Base-by-base conservation (phyloP, 2,888 invertebrate genomes). In the Agrochola macilenta region DNA sequence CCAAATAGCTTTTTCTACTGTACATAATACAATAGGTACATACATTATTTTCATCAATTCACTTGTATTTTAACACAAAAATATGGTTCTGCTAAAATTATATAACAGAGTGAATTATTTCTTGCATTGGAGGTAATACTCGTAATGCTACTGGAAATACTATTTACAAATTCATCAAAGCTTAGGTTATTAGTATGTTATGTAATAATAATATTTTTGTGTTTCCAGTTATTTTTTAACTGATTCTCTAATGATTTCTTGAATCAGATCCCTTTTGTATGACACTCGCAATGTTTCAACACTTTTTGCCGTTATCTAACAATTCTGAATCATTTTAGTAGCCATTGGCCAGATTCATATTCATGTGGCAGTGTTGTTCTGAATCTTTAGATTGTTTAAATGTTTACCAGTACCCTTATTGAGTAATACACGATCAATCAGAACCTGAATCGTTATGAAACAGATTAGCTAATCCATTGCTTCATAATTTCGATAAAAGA, bases 151-250 rank as follows among this genome's bases (percentile, higher is more conserved):
- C 46, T 58, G 70, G n/a, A 64, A 81, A 46, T 39, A 49, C 52
- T 84, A 84, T 84, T 79, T 82, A 82, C 76, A 84, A 49, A 70
- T 39, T 49, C 23, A 69, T 64, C 52, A 30, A 79, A 74, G 57
- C 63, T 69, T 72, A 69, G 30, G 17, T 68, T 61, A 54, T 54
- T 69, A 17, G 20, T 69, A 57, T 11, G 14, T 78, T 58, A 74
- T 58, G n/a, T 66, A 20, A 64, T 35, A 54, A 58, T 52, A 9
- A n/a, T 35, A 39, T 39, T 54, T 11, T 20, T 26, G n/a, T 60
- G 11, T 58, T 54, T 57, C 14, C 8, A 0, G 20, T 52, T 26
- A n/a, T n/a, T 58, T 57, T 70, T 58, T 4, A 9, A n/a, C 30
- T 35, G 30, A n/a, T 69, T 68, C 12, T 30, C 52, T 46, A 58